Percentiles rank a stretch among this genome's conserved stretches.
These are phyloP conservation scores for Podarcis raffonei DNA, from an alignment of 2,113 vertebrate species.

Conservation along the genomic window DNA sequence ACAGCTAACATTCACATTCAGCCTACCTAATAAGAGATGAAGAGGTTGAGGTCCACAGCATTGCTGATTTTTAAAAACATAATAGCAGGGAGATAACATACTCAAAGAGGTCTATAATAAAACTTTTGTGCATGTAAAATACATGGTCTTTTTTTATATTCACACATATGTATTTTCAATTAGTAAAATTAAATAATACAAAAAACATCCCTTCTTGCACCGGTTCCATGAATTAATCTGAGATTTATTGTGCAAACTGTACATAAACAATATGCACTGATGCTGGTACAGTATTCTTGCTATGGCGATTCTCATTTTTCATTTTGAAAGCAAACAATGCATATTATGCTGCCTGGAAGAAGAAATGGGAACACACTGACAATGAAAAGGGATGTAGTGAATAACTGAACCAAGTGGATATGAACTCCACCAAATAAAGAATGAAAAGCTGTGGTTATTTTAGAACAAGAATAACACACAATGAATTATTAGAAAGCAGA, in stretches of 20 bases:
- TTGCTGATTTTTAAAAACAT: neutral
- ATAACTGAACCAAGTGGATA: neutral
- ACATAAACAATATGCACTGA: neutral
- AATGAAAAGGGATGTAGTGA: slow-evolving; percentile 3
- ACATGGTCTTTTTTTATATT: neutral
- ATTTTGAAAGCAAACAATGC: neutral
- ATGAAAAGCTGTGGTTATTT: neutral
- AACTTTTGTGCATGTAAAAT: neutral
- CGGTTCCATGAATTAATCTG: neutral
- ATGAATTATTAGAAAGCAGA: neutral
- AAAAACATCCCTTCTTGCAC: neutral
- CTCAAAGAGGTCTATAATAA: neutral
- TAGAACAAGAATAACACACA: neutral
- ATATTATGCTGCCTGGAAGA: neutral
- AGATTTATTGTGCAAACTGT: neutral
- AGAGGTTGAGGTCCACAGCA: neutral
- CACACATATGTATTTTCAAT: neutral
- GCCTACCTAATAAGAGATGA: neutral
- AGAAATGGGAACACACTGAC: neutral
- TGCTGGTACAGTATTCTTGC: neutral
- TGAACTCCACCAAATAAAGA: neutral
- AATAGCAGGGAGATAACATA: neutral
- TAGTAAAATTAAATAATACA: neutral
- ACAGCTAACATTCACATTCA: neutral
- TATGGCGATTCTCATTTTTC: neutral